Percentiles rank a stretch among this genome's conserved stretches.
These are phyloP conservation scores for Stenoptilia bipunctidactyla DNA, from an alignment of 2,888 invertebrate genomes.

Conservation along the genomic window DNA sequence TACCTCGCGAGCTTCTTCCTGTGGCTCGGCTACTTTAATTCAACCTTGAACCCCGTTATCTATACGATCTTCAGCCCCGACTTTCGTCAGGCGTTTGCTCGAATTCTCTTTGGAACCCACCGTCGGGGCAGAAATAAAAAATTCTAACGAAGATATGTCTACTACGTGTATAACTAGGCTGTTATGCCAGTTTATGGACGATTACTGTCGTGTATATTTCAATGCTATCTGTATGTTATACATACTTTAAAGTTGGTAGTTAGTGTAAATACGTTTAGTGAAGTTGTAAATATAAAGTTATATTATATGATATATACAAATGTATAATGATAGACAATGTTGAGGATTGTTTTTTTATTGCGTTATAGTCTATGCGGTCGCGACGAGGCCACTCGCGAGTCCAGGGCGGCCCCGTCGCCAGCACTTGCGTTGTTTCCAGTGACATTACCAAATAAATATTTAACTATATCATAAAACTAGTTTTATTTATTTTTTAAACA, in stretches of 20 bases:
- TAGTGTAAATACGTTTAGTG: slow-evolving; percentile 61
- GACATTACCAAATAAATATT: slow-evolving; percentile 69
- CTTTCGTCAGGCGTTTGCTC: slow-evolving; percentile 90
- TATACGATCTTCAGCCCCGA: slow-evolving; percentile 96
- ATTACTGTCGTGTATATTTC: slow-evolving; percentile 46
- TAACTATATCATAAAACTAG: slow-evolving; percentile 48
- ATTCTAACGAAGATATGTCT: slow-evolving; percentile 61
- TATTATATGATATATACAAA: slow-evolving; percentile 37
- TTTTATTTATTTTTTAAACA: too few relatives aligned
- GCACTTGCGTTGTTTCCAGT: slow-evolving; percentile 59
- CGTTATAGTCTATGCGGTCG: slow-evolving; percentile 54
- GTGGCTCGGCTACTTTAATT: slow-evolving; percentile 94
- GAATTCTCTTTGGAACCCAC: slow-evolving; percentile 81
- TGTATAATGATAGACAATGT: slow-evolving; percentile 42
- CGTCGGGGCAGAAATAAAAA: slow-evolving; percentile 62
- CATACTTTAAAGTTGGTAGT: slow-evolving; percentile 49
- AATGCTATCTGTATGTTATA: slow-evolving; percentile 61
- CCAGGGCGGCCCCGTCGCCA: slow-evolving; percentile 47
- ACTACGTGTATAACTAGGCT: slow-evolving; percentile 51
- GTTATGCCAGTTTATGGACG: slow-evolving; percentile 30
- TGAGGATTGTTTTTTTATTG: slow-evolving; percentile 63
- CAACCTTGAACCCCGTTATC: slow-evolving; percentile 90
- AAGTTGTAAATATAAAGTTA: slow-evolving; percentile 54
- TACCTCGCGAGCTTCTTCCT: slow-evolving; percentile 82
- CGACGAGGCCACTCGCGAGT: slow-evolving; percentile 51